Evolutionary conservation across 2,888 invertebrate genomes (phyloP), one percentile per base, ranked within the genome.

Genomic region (Tetramorium bicarinatum): DNA sequence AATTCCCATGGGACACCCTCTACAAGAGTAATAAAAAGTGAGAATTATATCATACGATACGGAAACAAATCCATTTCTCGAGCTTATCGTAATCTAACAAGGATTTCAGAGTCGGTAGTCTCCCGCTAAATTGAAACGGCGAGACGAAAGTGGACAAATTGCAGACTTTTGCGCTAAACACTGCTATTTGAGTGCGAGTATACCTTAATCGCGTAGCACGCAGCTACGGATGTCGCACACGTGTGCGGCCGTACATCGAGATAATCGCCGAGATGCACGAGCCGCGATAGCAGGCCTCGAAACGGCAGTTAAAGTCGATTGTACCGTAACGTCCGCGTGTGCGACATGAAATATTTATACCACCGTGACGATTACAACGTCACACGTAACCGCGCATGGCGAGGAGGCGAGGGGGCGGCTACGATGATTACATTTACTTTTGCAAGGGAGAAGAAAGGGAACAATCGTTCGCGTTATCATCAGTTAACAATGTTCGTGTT

Each of bases 351-450:
- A 91, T 90, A 92, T 92, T 92, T 91, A 92, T 86, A 54, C 1
- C 38, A 81, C 34, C 52, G 72, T 74, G 62, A 75, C 82, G 85
- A 87, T 90, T 90, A 89, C 67, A 79, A 79, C 85, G 91, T 92
- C 90, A 89, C 89, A 89, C 90, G 91, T 91, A 89, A 91, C 82
- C 66, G 72, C 41, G 52, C 56, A 34, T 34, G 29, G 41, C 47
- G 76, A 69, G 72, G 85, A 75, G 29, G 29, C 29, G 29, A 34
- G 29, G 29, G 29, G 29, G 29, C 3, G 29, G 29, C 76, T 85
- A 83, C 88, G 79, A 87, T 88, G 92, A 92, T 92, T 92, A 92
- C 92, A 92, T 91, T 92, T 92, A 87, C 91, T 76, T 87, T 89
- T 87, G 80, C 82, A 21, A 61, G 69, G 56, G 38, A 44, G n/a